These are phyloP conservation scores for Uropsilus gracilis DNA, from an alignment of 2,113 vertebrate genomes.

Conservation along the genomic window DNA sequence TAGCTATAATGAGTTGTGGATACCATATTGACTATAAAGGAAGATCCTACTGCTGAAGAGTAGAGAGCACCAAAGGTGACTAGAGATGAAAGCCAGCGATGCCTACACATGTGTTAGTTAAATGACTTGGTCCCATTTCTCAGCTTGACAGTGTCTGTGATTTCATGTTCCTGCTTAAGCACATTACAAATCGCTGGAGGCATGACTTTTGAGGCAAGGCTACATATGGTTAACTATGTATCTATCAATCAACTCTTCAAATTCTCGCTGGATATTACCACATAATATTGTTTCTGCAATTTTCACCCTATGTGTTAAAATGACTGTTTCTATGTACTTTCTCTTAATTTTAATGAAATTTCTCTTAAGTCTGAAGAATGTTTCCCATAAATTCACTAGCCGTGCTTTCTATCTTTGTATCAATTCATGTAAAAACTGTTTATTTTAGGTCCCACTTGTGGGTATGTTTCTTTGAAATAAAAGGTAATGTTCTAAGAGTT, in stretches of 20 bases:
- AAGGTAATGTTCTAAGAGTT: not conserved
- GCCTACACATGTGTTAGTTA: not conserved
- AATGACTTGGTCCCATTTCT: not conserved
- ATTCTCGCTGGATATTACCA: not conserved
- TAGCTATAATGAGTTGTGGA: not conserved
- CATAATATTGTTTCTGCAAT: not conserved
- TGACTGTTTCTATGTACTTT: not conserved
- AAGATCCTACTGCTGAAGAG: not conserved
- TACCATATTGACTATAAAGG: not conserved
- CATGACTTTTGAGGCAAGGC: not conserved
- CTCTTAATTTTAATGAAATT: conserved; percentile 1
- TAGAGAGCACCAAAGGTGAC: not conserved
- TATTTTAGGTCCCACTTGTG: conserved; percentile 7
- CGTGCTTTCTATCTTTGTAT: not conserved
- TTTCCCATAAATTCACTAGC: not conserved
- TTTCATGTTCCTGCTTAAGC: not conserved
- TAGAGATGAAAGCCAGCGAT: not conserved
- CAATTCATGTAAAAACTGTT: conserved; percentile 10
- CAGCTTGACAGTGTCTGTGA: not conserved
- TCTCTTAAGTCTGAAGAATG: conserved; percentile 24
- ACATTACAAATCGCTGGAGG: not conserved
- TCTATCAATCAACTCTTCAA: not conserved
- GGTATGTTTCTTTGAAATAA: conserved; percentile 19
- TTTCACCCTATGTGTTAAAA: conserved; percentile 31
- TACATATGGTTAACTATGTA: not conserved